Evolutionary conservation across 2,797 vertebrate genomes (phyloP).

Genomic region (Choloepus didactylus): DNA sequence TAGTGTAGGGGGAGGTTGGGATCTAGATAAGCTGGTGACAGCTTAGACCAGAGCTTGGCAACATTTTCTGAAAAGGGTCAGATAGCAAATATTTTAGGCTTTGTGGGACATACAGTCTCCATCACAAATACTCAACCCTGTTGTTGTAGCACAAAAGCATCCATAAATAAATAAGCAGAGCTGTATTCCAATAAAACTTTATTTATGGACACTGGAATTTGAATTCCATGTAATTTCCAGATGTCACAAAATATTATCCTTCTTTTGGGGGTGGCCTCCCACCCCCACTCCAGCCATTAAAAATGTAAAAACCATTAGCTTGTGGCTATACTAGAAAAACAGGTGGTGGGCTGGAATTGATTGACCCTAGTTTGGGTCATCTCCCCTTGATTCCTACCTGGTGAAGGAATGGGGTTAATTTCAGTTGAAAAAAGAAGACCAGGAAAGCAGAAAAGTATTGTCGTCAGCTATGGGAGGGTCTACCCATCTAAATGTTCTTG

Average conservation of each 20-base stretch:
- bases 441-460: neutral
- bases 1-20: neutral
- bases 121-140: neutral
- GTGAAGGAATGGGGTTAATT: neutral
- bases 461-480: neutral
- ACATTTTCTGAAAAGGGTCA: neutral
- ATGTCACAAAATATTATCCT: neutral
- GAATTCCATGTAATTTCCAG: neutral
- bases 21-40: neutral
- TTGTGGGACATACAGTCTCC: rapidly evolving
- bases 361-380: neutral
- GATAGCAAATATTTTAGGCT: neutral
- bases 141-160: neutral
- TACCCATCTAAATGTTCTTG: too few relatives aligned
- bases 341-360: neutral
- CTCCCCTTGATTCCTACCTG: neutral
- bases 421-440: too few relatives aligned
- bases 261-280: neutral
- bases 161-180: neutral
- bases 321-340: neutral
- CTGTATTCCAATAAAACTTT: neutral
- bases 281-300: neutral
- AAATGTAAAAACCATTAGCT: neutral
- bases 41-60: neutral
- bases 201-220: neutral